A percentile compares a stretch with the other conserved stretches of the same genome.
Conservation (phyloP, 64 coral and sea anemone species). For the Trachythela sp. region DNA sequence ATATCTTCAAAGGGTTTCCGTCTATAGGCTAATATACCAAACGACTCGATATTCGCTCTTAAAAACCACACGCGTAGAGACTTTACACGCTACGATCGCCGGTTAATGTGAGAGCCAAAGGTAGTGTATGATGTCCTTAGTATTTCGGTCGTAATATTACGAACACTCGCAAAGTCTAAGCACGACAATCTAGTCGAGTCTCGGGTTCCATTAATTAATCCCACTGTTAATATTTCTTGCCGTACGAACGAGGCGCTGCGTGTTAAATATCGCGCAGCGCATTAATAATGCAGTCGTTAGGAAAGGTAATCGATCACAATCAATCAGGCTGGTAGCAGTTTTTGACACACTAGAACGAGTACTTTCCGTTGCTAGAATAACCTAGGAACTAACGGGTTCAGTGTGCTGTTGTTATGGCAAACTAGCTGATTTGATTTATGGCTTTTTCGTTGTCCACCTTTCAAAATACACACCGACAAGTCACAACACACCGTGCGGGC, state of each 20-base stretch:
- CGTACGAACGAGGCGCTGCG: background rate
- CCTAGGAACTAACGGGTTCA: background rate
- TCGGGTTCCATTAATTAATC: background rate
- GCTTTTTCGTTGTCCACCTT: background rate
- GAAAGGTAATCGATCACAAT: conserved; percentile 8
- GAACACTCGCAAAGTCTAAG: background rate
- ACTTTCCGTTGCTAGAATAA: background rate
- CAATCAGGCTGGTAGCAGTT: background rate
- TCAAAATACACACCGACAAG: background rate
- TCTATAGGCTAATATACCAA: background rate
- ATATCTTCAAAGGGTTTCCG: background rate
- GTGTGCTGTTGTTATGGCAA: background rate
- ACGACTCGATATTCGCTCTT: background rate
- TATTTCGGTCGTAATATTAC: background rate
- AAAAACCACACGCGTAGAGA: background rate
- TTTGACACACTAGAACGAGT: background rate
- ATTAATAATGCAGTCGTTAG: background rate
- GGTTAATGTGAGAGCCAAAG: background rate
- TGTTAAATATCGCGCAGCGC: background rate
- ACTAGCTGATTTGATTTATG: background rate
- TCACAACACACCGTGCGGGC: background rate
- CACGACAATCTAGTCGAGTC: background rate
- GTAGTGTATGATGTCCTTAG: background rate
- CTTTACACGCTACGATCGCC: background rate
- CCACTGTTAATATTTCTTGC: background rate